These are phyloP conservation scores for human DNA, from an alignment of 2,113 vertebrate species.

Conservation along the genomic window GRCh38 chr2:54587501-54588000, in stretches of 20 bases:
- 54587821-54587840: neutral
- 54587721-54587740: neutral
- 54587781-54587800: neutral
- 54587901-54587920: neutral
- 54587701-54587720: neutral
- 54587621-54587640: neutral
- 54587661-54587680: neutral
- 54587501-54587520: neutral
- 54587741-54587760: neutral
- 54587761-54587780: neutral
- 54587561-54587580: neutral
- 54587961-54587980: neutral
- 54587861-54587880: neutral
- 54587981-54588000: neutral
- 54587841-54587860: neutral
- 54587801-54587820: neutral
- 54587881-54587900: neutral
- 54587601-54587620: neutral
- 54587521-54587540: neutral
- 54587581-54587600: neutral
- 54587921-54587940: neutral
- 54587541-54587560: neutral
- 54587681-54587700: neutral
- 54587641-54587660: neutral
- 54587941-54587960: neutral